phyloP scores from a whole-genome alignment of 2,113 vertebrate species.

The Anolis sagrei region DNA sequence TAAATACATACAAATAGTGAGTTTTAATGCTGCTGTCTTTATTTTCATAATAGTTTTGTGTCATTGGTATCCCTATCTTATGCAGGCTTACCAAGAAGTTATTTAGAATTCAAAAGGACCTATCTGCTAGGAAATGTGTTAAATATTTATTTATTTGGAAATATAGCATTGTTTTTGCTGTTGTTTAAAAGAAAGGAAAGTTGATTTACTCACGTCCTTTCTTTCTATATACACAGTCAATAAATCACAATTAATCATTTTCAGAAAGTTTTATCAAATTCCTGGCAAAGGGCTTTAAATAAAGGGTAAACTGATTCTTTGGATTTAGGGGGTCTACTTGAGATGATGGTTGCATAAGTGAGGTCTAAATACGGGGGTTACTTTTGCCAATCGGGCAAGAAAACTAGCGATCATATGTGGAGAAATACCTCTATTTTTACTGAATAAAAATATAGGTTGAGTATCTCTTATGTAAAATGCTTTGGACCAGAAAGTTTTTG shows the following conservation, averaged over 20 bases:
- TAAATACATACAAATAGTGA: constrained; percentile 51
- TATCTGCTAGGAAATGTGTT: background rate
- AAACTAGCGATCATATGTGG: background rate
- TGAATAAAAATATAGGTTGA: background rate
- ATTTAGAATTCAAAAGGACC: background rate
- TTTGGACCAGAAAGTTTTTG: too few relatives aligned
- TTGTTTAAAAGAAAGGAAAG: background rate
- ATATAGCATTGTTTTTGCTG: background rate
- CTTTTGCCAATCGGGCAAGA: constrained; percentile 13
- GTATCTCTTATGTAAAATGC: too few relatives aligned
- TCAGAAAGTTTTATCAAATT: constrained; percentile 50
- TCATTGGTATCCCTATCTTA: constrained; percentile 13
- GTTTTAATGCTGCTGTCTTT: constrained; percentile 7
- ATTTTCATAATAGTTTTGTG: constrained; percentile 33
- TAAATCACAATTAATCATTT: constrained; percentile 52
- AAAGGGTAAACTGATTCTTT: constrained; percentile 27
- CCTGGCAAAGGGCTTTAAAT: constrained; percentile 58
- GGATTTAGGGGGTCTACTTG: constrained; percentile 17
- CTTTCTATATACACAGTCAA: constrained; percentile 43
- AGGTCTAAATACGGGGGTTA: constrained; percentile 5
- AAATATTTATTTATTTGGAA: background rate
- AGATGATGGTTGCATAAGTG: constrained; percentile 22
- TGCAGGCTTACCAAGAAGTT: constrained; percentile 12
- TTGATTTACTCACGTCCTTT: background rate
- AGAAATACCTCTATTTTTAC: background rate